Evolutionary conservation across 2,797 vertebrate genomes (phyloP).

Genomic region (Sebastolobus altivelis): DNA sequence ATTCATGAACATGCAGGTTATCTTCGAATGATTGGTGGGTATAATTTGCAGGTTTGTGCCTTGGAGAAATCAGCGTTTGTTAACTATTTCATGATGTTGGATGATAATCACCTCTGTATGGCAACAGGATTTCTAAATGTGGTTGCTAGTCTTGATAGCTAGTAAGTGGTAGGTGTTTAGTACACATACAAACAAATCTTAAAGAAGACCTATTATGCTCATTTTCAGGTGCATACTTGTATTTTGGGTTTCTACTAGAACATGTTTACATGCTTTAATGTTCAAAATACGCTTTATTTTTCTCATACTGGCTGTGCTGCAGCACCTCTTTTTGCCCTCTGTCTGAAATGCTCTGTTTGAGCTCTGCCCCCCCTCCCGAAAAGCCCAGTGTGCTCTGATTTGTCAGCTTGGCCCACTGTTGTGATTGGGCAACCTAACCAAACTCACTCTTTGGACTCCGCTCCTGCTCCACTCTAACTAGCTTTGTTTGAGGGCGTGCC

Average conservation of each 20-base stretch:
- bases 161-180: not conserved
- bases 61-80: slow-evolving; percentile 44
- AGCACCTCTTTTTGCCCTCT: not conserved
- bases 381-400: no score
- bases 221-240: not conserved
- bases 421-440: no score
- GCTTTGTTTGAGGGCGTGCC: no score
- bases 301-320: not conserved
- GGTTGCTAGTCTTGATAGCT: slow-evolving; percentile 9
- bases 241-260: not conserved
- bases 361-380: no score
- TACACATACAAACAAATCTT: not conserved
- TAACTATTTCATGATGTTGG: slow-evolving; percentile 54
- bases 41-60: slow-evolving; percentile 47
- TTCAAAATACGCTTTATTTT: not conserved
- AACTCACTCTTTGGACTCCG: no score
- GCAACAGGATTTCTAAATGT: slow-evolving; percentile 15
- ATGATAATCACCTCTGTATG: slow-evolving; percentile 52
- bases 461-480: no score
- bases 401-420: no score
- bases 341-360: not conserved
- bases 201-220: not conserved
- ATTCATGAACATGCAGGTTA: slow-evolving; percentile 40
- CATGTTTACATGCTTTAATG: not conserved
- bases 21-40: slow-evolving; percentile 44